Conservation (phyloP, 2,113 vertebrate species). For the Clarias macrocephalus region DNA sequence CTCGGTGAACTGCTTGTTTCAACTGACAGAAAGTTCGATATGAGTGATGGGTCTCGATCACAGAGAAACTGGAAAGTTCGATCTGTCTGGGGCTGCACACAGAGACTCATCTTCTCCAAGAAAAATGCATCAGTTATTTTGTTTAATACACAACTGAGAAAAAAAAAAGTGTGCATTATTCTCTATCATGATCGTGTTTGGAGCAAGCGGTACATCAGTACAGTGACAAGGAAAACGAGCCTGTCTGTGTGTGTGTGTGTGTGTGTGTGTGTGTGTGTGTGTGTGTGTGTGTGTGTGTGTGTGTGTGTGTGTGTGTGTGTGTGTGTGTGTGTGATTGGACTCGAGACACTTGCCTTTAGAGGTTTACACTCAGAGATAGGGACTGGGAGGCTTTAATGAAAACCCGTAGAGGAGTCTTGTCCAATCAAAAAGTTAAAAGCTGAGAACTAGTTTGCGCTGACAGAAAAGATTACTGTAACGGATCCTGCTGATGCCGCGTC, state of each 20-base stretch:
- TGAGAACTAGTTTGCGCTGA: neutral
- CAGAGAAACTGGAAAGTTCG: neutral
- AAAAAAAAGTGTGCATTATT: neutral
- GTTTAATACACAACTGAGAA: neutral
- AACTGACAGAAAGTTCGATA: constrained; percentile 23
- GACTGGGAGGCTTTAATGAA: constrained; percentile 13
- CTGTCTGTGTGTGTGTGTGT: too few relatives aligned
- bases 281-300: neutral
- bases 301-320: neutral
- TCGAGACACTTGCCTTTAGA: neutral
- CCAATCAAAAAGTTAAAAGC: neutral
- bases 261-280: neutral
- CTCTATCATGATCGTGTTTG: neutral
- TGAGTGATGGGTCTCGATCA: constrained; percentile 11
- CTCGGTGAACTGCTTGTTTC: neutral
- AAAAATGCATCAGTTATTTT: neutral
- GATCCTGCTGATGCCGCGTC: neutral
- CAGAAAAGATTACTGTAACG: neutral
- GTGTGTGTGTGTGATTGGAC: constrained; percentile 10
- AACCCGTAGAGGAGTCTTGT: neutral
- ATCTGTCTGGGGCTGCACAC: neutral
- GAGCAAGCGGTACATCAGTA: neutral
- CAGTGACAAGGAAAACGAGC: neutral
- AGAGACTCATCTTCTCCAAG: neutral
- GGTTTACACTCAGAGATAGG: neutral